These are phyloP conservation scores for Argyrosomus regius DNA, from an alignment of 2,797 vertebrate species.

Conservation along the genomic window DNA sequence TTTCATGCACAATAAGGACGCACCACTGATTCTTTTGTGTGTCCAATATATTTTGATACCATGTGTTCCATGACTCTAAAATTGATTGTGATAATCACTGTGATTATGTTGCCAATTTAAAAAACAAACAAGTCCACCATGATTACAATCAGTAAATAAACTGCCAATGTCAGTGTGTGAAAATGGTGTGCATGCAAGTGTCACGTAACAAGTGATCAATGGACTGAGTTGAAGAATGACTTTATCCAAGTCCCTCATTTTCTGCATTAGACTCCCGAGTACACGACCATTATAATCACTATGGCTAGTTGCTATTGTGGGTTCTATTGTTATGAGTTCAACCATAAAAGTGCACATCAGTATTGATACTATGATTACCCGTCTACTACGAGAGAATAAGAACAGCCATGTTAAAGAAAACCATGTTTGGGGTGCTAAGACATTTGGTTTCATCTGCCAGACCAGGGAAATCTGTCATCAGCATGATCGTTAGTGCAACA, in stretches of 20 bases:
- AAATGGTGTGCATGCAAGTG: background rate
- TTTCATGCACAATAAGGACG: constrained; percentile 1
- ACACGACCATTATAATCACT: background rate
- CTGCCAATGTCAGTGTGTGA: background rate
- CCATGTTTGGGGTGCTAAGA: no score
- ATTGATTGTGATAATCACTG: background rate
- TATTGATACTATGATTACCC: no score
- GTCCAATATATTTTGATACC: background rate
- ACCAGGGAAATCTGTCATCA: no score
- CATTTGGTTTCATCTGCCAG: no score
- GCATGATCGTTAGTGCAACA: no score
- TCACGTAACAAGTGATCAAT: background rate
- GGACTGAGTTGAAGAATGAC: background rate
- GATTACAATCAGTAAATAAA: background rate
- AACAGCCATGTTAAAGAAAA: no score
- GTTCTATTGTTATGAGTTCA: no score
- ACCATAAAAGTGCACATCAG: no score
- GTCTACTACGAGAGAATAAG: no score
- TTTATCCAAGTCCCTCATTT: background rate
- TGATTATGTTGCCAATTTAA: background rate
- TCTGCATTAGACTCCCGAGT: background rate
- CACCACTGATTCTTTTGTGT: background rate
- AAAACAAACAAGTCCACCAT: background rate
- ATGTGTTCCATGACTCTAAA: background rate
- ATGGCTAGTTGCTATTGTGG: no score